Conservation (phyloP, 2,888 invertebrate species). For the Brachypalpus laphriformis region DNA sequence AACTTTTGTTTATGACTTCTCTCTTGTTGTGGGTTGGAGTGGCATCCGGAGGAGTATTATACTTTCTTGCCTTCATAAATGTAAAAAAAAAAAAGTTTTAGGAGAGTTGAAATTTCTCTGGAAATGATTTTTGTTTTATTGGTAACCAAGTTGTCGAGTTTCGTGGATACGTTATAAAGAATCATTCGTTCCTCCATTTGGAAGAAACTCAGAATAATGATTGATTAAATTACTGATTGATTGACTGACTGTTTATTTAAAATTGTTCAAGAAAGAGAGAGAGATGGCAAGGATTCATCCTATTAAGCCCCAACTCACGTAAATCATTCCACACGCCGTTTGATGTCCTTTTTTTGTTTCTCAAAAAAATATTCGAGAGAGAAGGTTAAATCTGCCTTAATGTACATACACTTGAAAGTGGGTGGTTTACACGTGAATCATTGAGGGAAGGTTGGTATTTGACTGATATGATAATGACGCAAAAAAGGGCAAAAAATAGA, state of each 20-base stretch:
- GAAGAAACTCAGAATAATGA: background rate
- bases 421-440: background rate
- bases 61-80: background rate
- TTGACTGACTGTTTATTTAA: conserved; percentile 16
- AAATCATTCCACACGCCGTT: too few relatives aligned
- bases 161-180: background rate
- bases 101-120: background rate
- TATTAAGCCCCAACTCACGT: too few relatives aligned
- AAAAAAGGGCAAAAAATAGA: background rate
- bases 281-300: too few relatives aligned
- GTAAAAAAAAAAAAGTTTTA: background rate
- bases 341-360: background rate
- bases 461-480: background rate
- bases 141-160: background rate
- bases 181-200: background rate
- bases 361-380: background rate
- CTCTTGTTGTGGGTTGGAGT: background rate
- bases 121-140: conserved; percentile 1
- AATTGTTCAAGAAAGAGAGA: background rate
- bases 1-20: conserved; percentile 32
- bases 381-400: too few relatives aligned
- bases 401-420: background rate
- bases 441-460: background rate
- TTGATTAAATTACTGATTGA: conserved; percentile 41
- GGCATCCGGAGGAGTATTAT: background rate